Conservation (phyloP, 1,140 invertebrate species). For the Maconellicoccus hirsutus region DNA sequence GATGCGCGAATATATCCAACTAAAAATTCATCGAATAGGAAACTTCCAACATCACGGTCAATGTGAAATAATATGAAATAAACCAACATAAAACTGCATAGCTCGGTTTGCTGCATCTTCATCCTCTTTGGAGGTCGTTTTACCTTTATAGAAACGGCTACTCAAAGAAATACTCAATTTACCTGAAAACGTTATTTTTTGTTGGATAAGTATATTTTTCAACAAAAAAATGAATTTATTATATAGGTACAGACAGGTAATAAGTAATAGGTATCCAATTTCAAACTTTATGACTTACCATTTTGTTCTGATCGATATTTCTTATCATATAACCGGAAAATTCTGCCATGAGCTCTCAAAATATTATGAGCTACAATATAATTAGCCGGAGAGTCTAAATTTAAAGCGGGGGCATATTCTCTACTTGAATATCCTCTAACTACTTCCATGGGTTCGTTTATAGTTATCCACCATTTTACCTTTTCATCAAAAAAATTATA, state of each 20-base stretch:
- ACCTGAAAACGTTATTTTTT: conserved; percentile 32
- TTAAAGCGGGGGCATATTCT: conserved; percentile 34
- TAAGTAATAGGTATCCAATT: no score
- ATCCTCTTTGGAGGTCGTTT: conserved; percentile 35
- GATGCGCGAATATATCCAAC: conserved; percentile 45
- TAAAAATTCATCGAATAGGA: no score
- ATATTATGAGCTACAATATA: conserved; percentile 50
- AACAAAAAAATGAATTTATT: neutral
- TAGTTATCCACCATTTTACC: conserved; percentile 51
- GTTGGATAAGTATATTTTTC: no score
- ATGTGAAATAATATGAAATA: neutral
- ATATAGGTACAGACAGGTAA: neutral
- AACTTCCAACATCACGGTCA: no score
- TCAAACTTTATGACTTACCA: conserved; percentile 36
- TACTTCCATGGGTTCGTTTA: conserved; percentile 58
- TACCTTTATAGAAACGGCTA: conserved; percentile 37
- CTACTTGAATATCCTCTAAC: conserved; percentile 47
- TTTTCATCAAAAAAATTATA: no score
- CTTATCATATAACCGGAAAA: conserved; percentile 50
- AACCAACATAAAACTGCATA: conserved; percentile 36
- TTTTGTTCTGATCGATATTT: conserved; percentile 45
- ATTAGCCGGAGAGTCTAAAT: conserved; percentile 41
- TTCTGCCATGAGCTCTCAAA: conserved; percentile 49
- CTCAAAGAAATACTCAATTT: conserved; percentile 41
- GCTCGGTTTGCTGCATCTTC: conserved; percentile 37